These are phyloP conservation scores for Graphium colonna DNA, from an alignment of 2,888 invertebrate species.

Conservation along the genomic window DNA sequence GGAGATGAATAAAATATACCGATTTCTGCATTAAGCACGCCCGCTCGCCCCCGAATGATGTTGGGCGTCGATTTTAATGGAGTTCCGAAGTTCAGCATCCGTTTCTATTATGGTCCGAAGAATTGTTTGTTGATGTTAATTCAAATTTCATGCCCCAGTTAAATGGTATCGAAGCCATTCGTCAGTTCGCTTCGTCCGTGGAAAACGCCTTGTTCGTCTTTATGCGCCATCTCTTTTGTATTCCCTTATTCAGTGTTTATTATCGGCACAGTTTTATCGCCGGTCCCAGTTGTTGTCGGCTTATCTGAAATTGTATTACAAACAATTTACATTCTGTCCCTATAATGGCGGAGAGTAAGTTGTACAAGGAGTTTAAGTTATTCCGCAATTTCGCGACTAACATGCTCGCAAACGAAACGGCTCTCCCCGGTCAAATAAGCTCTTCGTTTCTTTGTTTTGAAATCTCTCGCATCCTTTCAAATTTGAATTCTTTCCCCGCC, in stretches of 20 bases:
- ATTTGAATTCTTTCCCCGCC: constrained; percentile 75
- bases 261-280: constrained; percentile 29
- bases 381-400: constrained; percentile 40
- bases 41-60: constrained; percentile 55
- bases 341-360: constrained; percentile 22
- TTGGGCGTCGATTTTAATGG: constrained; percentile 67
- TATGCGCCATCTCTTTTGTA: constrained; percentile 38
- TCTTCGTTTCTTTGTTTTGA: constrained; percentile 57
- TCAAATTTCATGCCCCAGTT: constrained; percentile 68
- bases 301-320: constrained; percentile 25
- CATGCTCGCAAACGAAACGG: constrained; percentile 33
- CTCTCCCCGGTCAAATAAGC: constrained; percentile 51
- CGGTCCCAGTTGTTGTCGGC: constrained; percentile 24
- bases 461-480: constrained; percentile 68
- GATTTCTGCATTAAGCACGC: constrained; percentile 59
- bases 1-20: constrained; percentile 73
- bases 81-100: constrained; percentile 71
- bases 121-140: constrained; percentile 70
- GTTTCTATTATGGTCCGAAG: constrained; percentile 66
- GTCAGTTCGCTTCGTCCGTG: constrained; percentile 44
- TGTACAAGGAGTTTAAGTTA: constrained; percentile 26
- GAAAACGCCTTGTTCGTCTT: constrained; percentile 33
- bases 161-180: constrained; percentile 60
- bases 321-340: constrained; percentile 22
- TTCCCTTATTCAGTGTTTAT: constrained; percentile 35